A percentile compares a stretch with the other conserved stretches of the same genome.
phyloP scores from a whole-genome alignment of 2,888 invertebrate species.

The Sussaba pulchella region DNA sequence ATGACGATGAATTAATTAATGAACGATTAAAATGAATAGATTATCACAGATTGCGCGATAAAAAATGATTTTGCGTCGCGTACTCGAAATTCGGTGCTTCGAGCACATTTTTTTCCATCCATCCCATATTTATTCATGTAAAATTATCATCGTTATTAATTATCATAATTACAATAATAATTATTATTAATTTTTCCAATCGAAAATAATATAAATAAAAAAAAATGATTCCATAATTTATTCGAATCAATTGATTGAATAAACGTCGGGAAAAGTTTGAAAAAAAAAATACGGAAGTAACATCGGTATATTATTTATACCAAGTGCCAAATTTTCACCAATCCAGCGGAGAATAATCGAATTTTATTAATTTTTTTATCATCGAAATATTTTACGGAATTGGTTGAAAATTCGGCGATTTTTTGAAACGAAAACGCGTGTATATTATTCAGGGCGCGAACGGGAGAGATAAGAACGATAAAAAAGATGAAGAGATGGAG shows the following conservation, averaged over 20 bases:
- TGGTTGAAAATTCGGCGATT: conserved; percentile 4
- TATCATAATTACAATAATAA: conserved; percentile 33
- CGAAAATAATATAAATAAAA: conserved; percentile 17
- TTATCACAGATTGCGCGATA: background rate
- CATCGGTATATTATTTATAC: too few species aligned
- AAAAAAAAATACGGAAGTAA: too few species aligned
- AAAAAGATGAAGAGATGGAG: too few species aligned
- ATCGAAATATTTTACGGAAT: background rate
- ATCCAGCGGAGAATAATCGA: conserved; percentile 8
- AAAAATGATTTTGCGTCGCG: conserved; percentile 35
- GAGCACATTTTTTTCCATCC: conserved; percentile 51
- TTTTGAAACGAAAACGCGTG: conserved; percentile 25
- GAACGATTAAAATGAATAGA: conserved; percentile 5
- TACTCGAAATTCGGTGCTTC: conserved; percentile 59
- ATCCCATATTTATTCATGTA: too few species aligned
- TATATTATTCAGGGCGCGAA: conserved; percentile 36
- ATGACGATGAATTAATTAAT: background rate
- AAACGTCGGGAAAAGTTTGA: too few species aligned
- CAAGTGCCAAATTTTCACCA: conserved; percentile 31
- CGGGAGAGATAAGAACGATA: conserved; percentile 42
- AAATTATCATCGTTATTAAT: conserved; percentile 28
- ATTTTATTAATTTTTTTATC: background rate
- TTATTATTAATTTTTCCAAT: conserved; percentile 46
- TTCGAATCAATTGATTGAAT: too few species aligned
- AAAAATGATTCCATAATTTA: too few species aligned